phyloP scores from a whole-genome alignment of 2,888 invertebrate genomes.

The Ophioninae sp. region DNA sequence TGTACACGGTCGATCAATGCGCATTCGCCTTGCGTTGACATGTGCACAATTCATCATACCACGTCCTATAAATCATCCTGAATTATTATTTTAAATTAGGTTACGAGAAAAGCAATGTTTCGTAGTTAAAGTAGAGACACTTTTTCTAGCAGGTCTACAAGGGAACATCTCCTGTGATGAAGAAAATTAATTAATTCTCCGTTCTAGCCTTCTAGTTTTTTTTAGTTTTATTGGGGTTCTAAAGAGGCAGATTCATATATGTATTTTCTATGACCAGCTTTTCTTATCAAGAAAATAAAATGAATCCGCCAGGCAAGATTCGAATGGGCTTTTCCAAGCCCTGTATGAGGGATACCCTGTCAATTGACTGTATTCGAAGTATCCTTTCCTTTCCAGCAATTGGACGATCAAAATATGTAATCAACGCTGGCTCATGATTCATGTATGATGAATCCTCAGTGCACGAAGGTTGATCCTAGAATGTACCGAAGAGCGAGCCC shows the following conservation, averaged over 20 bases:
- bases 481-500: not conserved
- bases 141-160: not conserved
- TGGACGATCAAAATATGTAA: too few relatives aligned
- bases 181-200: too few relatives aligned
- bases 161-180: not conserved
- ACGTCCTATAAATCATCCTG: constrained; percentile 15
- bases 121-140: not conserved
- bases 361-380: too few relatives aligned
- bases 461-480: not conserved
- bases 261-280: too few relatives aligned
- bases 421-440: not conserved
- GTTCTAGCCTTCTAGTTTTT: too few relatives aligned
- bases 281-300: too few relatives aligned
- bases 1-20: constrained; percentile 34
- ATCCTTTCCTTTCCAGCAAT: too few relatives aligned
- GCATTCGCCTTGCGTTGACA: constrained; percentile 30
- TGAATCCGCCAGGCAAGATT: too few relatives aligned
- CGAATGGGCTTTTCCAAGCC: too few relatives aligned
- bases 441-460: not conserved
- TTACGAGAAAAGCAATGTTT: constrained; percentile 6
- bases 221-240: too few relatives aligned
- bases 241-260: too few relatives aligned
- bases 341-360: too few relatives aligned
- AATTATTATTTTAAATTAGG: constrained; percentile 16
- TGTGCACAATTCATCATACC: constrained; percentile 41